A percentile compares a stretch with the other conserved stretches of the same genome.
Conservation (phyloP, 2,888 invertebrate genomes). For the Cephonodes hylas region DNA sequence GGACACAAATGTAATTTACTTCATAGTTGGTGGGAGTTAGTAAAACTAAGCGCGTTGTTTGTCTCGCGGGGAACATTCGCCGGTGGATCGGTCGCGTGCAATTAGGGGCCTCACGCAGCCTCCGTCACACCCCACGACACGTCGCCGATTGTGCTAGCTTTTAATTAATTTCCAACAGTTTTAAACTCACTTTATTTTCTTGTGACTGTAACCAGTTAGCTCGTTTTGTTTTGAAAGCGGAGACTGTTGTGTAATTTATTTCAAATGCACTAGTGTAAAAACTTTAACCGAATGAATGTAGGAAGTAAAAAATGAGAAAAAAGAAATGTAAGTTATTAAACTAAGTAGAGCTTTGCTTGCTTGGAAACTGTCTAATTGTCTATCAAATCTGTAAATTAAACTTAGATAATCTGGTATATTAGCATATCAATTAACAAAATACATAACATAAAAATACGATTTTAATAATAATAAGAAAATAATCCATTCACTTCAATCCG, state of each 20-base stretch:
- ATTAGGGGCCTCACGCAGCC: conserved; percentile 25
- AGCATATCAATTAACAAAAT: no score
- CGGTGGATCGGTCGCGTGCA: conserved; percentile 22
- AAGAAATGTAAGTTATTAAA: no score
- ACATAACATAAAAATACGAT: no score
- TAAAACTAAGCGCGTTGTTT: conserved; percentile 24
- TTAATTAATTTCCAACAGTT: neutral
- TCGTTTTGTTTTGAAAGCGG: neutral
- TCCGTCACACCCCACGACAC: conserved; percentile 27
- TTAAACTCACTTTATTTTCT: conserved; percentile 5
- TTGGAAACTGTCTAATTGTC: no score
- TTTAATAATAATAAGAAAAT: no score
- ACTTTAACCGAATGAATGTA: neutral
- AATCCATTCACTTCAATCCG: no score
- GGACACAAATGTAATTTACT: conserved; percentile 7
- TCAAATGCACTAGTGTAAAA: neutral
- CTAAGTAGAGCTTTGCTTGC: no score
- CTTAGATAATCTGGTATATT: no score
- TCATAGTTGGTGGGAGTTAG: neutral
- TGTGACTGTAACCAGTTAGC: neutral
- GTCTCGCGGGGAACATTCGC: conserved; percentile 25
- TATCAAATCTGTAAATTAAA: no score
- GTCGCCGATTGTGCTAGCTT: neutral
- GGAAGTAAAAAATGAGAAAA: neutral
- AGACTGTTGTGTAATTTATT: neutral